Conservation (phyloP, 2,113 vertebrate genomes). For the Rhynchomys soricoides region DNA sequence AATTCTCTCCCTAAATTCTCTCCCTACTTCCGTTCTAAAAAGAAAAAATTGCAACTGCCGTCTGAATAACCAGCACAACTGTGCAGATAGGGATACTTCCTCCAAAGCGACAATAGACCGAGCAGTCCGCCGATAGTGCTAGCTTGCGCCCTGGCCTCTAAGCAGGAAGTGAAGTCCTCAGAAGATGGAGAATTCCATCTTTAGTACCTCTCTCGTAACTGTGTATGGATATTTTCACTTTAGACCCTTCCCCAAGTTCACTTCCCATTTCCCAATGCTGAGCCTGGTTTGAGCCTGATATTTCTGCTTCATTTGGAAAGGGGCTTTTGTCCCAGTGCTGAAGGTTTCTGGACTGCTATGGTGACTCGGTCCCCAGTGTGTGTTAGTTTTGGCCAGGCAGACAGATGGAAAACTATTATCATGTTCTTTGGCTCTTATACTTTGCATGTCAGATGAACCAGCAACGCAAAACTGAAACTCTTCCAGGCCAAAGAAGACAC, state of each 20-base stretch:
- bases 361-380: background rate
- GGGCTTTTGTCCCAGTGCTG: background rate
- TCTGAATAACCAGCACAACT: background rate
- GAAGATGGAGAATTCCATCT: background rate
- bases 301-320: background rate
- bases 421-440: constrained; percentile 54
- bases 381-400: constrained; percentile 61
- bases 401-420: constrained; percentile 64
- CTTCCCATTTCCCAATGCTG: background rate
- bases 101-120: background rate
- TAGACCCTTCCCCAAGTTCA: background rate
- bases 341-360: constrained; percentile 33
- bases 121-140: background rate
- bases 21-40: background rate
- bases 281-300: background rate
- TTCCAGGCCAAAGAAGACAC: constrained; percentile 49
- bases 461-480: constrained; percentile 42
- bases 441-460: constrained; percentile 65
- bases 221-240: background rate
- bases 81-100: background rate
- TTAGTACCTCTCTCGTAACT: background rate
- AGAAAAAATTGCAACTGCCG: constrained; percentile 25
- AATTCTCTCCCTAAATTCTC: background rate
- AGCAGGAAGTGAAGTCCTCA: background rate
- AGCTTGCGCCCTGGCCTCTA: background rate